Percentiles rank a stretch among this genome's conserved stretches.
Conservation (phyloP, 2,797 vertebrate genomes). For the Sebastes alutus region DNA sequence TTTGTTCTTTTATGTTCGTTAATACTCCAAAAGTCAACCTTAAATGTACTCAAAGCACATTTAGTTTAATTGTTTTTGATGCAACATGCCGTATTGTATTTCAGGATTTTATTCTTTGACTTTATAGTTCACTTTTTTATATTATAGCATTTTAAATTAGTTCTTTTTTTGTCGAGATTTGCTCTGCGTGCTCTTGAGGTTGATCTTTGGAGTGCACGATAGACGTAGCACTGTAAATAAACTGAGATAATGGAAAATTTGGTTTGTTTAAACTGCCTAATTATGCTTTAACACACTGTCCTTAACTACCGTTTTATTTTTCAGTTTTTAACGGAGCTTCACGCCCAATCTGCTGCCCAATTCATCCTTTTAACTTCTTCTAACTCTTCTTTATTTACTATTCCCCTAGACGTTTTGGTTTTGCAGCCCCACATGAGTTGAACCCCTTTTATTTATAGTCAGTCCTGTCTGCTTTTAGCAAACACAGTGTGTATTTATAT, state of each 20-base stretch:
- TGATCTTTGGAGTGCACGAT: not conserved
- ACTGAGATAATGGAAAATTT: not conserved
- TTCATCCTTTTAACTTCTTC: constrained; percentile 22
- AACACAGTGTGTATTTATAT: not conserved
- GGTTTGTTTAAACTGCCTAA: constrained; percentile 2
- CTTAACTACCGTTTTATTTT: constrained; percentile 52
- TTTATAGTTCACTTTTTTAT: not conserved
- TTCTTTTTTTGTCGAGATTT: not conserved
- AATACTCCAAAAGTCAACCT: constrained; percentile 5
- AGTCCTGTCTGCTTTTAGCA: not conserved
- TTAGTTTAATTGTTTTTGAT: not conserved
- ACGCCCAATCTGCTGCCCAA: constrained; percentile 3
- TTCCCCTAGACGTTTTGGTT: constrained; percentile 36
- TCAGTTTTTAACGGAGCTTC: constrained; percentile 52
- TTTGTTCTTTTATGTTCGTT: not conserved
- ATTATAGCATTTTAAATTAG: not conserved
- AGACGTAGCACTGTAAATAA: not conserved
- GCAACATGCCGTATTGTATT: not conserved
- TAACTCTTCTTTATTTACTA: constrained; percentile 47
- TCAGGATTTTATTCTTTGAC: not conserved
- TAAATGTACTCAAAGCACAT: not conserved
- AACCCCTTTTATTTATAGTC: not conserved
- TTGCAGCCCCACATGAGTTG: constrained; percentile 61
- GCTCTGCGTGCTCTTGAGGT: constrained; percentile 3
- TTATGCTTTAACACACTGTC: constrained; percentile 29